Evolutionary conservation across 1,140 invertebrate species (phyloP).

Genomic region (Lethrus apterus): DNA sequence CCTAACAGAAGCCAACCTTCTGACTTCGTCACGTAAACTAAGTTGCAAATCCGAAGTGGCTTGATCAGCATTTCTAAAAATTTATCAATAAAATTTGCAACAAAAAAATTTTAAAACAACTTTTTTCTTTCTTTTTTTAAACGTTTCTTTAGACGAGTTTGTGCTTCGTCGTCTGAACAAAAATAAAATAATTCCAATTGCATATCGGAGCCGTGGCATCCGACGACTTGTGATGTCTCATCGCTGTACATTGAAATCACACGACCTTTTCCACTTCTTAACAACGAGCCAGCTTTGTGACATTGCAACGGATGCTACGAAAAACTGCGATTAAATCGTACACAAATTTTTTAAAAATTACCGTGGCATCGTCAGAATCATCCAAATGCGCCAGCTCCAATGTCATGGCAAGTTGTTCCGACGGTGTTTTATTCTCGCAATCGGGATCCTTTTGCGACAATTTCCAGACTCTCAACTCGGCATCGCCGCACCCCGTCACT

Average conservation of each 20-base stretch:
- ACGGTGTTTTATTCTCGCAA: conserved; percentile 41
- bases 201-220: conserved; percentile 76
- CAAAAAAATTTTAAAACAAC: conserved; percentile 42
- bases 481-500: conserved; percentile 79
- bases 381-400: conserved; percentile 50
- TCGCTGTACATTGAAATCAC: conserved; percentile 61
- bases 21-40: conserved; percentile 66
- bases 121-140: conserved; percentile 66
- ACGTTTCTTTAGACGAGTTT: conserved; percentile 61
- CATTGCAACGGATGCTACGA: conserved; percentile 61
- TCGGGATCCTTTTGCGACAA: conserved; percentile 48
- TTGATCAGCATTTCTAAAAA: conserved; percentile 18
- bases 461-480: conserved; percentile 79
- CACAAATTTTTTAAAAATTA: conserved; percentile 26
- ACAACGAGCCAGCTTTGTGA: conserved; percentile 64
- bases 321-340: not conserved
- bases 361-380: conserved; percentile 48
- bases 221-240: conserved; percentile 58
- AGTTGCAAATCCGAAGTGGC: conserved; percentile 23
- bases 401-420: conserved; percentile 45
- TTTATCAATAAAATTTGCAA: conserved; percentile 11
- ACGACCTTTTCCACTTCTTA: conserved; percentile 68
- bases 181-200: conserved; percentile 80
- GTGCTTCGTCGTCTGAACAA: conserved; percentile 65
- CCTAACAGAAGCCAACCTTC: conserved; percentile 59